Evolutionary conservation across 1,140 invertebrate species (phyloP), one percentile per base, ranked within the genome.

Genomic region (Platyscapa corneri): DNA sequence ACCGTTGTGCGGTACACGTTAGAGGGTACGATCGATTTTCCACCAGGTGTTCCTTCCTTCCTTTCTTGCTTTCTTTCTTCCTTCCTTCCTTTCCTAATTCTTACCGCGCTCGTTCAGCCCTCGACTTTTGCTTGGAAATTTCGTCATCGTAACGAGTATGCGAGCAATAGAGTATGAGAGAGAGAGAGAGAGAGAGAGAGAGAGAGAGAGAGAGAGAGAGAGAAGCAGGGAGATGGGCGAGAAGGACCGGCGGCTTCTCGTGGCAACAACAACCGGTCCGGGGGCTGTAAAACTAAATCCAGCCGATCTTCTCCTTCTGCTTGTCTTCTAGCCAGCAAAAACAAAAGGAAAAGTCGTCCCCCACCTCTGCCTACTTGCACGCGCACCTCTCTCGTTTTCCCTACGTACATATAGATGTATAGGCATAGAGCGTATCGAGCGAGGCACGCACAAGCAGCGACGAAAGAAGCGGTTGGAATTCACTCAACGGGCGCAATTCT

Each of bases 11-110:
- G 53, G 49, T 53, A 53, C 2, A 27, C 1, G 56, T 27, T 23
- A 6, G 42, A 56, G 30, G 70, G 80, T 53, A 72, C 82, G 56
- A 84, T 82, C 81, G 85, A 86, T 86, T 86, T 79, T 86, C n/a
- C 84, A 86, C 83, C 83, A 79, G 83, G 65, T 84, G 76, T 60
- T 49, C 49, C 67, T 72, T 46, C 32, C 74, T 49, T 23, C 32
- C 32, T n/a, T 30, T 46, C 42, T 12, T 39, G 8, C 27, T 39
- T 75, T 60, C 74, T 78, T 16, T 42, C 72, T 49, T 34, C 80
- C 53, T 74, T 70, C 84, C 82, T 56, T 30, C 27, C 72, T 27
- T 86, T 64, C 65, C 78, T 80, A 56, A 77, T 30, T 84, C n/a
- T 37, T 60, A 42, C 77, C 46, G 82, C 30, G 30, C 30, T 23